Percentiles rank a stretch among this genome's conserved stretches.
These are phyloP conservation scores for Dendrolimus houi DNA, from an alignment of 2,888 invertebrate genomes.

Conservation along the genomic window DNA sequence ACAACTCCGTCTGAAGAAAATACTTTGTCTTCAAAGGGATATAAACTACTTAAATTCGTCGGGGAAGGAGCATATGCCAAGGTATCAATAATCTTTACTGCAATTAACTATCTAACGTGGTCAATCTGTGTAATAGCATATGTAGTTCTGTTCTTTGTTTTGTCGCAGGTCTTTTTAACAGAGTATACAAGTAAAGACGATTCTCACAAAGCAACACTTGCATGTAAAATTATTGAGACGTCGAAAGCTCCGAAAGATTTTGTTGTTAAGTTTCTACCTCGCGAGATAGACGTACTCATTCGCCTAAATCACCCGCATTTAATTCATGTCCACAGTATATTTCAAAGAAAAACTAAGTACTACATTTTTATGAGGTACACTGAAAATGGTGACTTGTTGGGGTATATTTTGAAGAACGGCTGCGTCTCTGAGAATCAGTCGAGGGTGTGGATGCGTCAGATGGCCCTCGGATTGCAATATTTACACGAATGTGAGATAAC, in stretches of 20 bases:
- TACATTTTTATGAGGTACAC: conserved; percentile 87
- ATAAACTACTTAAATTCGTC: conserved; percentile 78
- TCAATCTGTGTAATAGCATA: too few species aligned
- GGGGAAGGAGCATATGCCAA: conserved; percentile 90
- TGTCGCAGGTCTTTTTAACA: conserved; percentile 55
- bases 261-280: conserved; percentile 86
- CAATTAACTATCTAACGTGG: too few species aligned
- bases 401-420: conserved; percentile 82
- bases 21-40: conserved; percentile 73
- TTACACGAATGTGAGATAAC: conserved; percentile 84
- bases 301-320: conserved; percentile 87
- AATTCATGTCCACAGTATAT: conserved; percentile 86
- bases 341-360: conserved; percentile 82
- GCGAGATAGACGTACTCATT: conserved; percentile 87
- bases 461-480: conserved; percentile 82
- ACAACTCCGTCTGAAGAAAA: conserved; percentile 61
- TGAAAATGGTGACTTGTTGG: conserved; percentile 87
- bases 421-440: conserved; percentile 81
- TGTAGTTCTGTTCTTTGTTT: conserved; percentile 2
- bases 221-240: conserved; percentile 86
- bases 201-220: conserved; percentile 52
- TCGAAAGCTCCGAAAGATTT: conserved; percentile 85
- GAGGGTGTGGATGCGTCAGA: conserved; percentile 82
- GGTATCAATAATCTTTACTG: conserved; percentile 45
- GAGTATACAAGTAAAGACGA: conserved; percentile 50